Evolutionary conservation across 2,797 vertebrate species (phyloP).

Genomic region (Gymnopithys bicolor): DNA sequence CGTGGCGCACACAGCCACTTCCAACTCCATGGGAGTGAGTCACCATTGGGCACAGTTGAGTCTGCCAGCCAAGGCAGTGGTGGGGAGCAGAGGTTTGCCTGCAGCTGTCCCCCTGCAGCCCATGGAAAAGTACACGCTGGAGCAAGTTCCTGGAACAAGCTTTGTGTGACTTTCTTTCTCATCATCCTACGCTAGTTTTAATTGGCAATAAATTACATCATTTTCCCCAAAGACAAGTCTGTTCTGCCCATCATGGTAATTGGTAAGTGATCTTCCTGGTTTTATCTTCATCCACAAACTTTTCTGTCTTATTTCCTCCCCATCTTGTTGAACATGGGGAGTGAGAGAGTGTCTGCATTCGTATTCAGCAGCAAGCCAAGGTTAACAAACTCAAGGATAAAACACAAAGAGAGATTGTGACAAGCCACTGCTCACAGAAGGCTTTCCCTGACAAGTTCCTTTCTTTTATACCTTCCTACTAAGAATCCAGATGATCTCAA

Average conservation of each 20-base stretch:
- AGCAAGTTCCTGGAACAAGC: background rate
- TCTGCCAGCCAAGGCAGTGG: background rate
- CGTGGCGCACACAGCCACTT: fast-evolving
- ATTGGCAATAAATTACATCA: background rate
- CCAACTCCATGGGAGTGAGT: background rate
- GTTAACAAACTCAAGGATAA: background rate
- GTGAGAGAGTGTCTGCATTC: background rate
- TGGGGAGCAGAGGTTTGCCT: background rate
- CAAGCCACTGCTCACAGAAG: background rate
- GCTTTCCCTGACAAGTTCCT: background rate
- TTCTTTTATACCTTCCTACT: background rate
- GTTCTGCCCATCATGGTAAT: background rate
- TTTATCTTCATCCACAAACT: background rate
- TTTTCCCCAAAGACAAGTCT: background rate
- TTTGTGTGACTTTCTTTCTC: background rate
- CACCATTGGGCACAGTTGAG: fast-evolving
- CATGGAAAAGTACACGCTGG: fast-evolving
- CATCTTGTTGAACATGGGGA: background rate
- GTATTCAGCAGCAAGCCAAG: background rate
- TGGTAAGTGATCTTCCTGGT: background rate
- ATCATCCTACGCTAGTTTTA: background rate
- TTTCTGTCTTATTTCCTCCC: background rate
- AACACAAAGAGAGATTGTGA: background rate
- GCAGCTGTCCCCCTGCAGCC: background rate
- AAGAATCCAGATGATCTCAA: background rate